Conservation (phyloP, 2,797 vertebrate species). For the Cuculus canorus region DNA sequence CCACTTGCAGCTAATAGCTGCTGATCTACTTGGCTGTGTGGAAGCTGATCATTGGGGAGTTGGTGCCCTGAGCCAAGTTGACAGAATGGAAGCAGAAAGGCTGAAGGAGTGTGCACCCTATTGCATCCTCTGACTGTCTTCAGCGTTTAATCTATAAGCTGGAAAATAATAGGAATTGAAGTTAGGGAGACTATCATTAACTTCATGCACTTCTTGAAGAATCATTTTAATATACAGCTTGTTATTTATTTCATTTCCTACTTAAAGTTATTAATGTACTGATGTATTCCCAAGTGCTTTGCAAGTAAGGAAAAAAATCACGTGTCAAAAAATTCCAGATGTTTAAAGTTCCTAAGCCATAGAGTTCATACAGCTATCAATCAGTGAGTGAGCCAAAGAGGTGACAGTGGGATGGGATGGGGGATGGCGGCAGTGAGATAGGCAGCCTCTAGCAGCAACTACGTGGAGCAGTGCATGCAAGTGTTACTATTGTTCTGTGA, state of each 20-base stretch:
- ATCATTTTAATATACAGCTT: neutral
- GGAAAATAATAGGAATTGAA: neutral
- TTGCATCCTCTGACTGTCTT: neutral
- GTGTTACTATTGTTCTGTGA: neutral
- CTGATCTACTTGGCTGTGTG: neutral
- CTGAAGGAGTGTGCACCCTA: neutral
- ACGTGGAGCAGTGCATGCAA: fast-evolving
- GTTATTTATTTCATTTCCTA: slow-evolving; percentile 26
- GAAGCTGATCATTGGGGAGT: neutral
- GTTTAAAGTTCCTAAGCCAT: slow-evolving; percentile 5
- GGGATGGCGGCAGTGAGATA: neutral
- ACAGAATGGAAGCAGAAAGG: neutral
- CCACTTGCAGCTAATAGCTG: neutral
- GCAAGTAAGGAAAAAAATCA: slow-evolving; percentile 27
- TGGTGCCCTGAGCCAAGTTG: neutral
- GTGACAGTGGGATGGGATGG: neutral
- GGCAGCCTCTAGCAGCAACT: neutral
- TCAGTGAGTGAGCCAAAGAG: neutral
- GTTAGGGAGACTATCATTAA: neutral
- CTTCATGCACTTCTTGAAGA: neutral
- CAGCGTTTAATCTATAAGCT: neutral
- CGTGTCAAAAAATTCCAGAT: slow-evolving; percentile 41
- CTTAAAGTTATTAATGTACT: neutral
- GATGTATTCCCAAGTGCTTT: slow-evolving; percentile 33
- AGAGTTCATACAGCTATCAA: slow-evolving; percentile 7